Percentiles rank a stretch among this genome's conserved stretches.
Conservation (phyloP, 2,113 vertebrate genomes). For the Meriones unguiculatus region DNA sequence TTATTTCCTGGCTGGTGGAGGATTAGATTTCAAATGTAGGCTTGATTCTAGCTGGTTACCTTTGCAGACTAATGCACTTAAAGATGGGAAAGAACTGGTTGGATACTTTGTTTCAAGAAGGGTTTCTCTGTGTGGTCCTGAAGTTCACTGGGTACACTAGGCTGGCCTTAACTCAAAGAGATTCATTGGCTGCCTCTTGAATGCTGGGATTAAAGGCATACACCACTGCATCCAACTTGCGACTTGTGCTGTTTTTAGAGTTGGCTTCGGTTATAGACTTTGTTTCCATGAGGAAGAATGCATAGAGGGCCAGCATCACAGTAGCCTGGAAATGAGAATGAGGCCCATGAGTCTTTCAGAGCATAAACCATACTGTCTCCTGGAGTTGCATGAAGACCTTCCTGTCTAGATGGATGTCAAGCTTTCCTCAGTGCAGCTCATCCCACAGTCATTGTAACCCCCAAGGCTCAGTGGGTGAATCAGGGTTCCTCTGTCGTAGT, state of each 20-base stretch:
- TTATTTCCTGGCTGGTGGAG: constrained; percentile 20
- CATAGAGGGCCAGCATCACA: background rate
- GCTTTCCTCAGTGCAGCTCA: background rate
- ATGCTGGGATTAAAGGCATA: background rate
- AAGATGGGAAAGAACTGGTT: constrained; percentile 32
- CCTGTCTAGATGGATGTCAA: background rate
- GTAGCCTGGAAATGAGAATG: background rate
- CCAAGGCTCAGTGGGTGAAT: background rate
- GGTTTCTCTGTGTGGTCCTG: background rate
- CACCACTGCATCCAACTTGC: background rate
- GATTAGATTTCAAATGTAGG: constrained; percentile 24
- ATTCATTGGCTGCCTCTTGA: background rate
- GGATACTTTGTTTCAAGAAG: background rate
- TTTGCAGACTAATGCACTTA: constrained; percentile 13
- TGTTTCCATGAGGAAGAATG: background rate
- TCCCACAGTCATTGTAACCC: background rate
- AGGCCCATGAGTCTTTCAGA: background rate
- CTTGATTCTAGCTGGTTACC: constrained; percentile 28
- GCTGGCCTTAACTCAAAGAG: background rate
- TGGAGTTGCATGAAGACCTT: background rate
- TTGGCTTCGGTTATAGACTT: constrained; percentile 18
- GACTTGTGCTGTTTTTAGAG: background rate
- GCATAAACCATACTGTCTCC: too few relatives aligned
- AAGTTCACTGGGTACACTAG: background rate
- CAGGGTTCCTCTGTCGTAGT: background rate